Percentiles rank a stretch among this genome's conserved stretches.
Conservation (phyloP, 2,113 vertebrate genomes). For the Conger conger region DNA sequence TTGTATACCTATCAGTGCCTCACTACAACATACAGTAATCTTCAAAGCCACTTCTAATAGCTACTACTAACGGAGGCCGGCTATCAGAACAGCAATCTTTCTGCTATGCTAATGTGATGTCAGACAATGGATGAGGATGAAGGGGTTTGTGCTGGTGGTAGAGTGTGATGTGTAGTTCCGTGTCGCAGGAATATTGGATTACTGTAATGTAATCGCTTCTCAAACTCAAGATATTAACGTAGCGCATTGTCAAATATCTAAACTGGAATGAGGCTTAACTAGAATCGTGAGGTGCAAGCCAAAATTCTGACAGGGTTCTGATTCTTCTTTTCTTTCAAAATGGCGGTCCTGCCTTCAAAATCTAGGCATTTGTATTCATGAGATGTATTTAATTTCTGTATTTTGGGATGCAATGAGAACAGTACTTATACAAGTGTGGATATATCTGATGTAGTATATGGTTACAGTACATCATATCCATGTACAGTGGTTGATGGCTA, state of each 20-base stretch:
- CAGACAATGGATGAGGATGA: not conserved
- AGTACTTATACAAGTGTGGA: no score
- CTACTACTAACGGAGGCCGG: not conserved
- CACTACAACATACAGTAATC: not conserved
- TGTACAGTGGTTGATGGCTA: no score
- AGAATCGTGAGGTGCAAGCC: not conserved
- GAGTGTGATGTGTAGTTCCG: not conserved
- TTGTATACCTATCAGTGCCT: not conserved
- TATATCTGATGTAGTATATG: no score
- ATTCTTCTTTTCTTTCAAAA: no score
- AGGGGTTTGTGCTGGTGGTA: not conserved
- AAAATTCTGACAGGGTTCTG: not conserved
- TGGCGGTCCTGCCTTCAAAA: no score
- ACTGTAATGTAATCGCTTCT: not conserved
- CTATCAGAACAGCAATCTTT: not conserved
- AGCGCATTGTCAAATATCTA: not conserved
- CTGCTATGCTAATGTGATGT: not conserved
- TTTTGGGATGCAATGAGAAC: no score
- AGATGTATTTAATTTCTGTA: no score
- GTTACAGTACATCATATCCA: no score
- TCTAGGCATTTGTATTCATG: no score
- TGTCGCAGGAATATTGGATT: not conserved
- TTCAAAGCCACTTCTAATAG: not conserved
- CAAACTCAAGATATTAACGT: not conserved
- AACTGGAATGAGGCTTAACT: not conserved